Evolutionary conservation across 2,113 vertebrate genomes (phyloP).

Genomic region (Neotoma lepida): DNA sequence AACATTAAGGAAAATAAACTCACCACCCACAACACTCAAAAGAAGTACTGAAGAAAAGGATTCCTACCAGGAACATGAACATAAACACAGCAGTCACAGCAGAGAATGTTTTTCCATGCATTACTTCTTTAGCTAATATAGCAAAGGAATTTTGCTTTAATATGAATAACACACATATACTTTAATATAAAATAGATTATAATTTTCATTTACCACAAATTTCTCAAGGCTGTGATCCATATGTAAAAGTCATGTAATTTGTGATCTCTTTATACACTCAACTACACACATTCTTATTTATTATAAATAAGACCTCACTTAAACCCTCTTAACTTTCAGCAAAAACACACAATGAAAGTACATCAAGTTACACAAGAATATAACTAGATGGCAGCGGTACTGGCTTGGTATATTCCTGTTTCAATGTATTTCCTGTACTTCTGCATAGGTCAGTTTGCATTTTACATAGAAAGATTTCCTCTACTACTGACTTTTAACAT

Average conservation of each 20-base stretch:
- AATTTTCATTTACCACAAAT: not conserved
- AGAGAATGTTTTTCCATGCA: not conserved
- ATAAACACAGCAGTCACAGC: not conserved
- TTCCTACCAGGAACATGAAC: not conserved
- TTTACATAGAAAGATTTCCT: slow-evolving; percentile 9
- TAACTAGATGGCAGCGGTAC: not conserved
- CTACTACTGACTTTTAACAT: slow-evolving; percentile 51
- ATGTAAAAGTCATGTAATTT: not conserved
- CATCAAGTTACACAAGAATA: not conserved
- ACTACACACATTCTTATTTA: not conserved
- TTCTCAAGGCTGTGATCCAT: slow-evolving; percentile 16
- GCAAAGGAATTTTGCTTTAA: slow-evolving; percentile 38
- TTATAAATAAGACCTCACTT: not conserved
- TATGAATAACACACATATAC: not conserved
- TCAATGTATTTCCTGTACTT: not conserved
- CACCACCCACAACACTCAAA: not conserved
- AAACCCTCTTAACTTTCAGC: not conserved
- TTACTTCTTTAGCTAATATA: slow-evolving; percentile 45
- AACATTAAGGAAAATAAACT: slow-evolving; percentile 62
- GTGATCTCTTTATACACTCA: not conserved
- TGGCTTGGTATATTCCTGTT: not conserved
- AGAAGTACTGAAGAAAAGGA: slow-evolving; percentile 32
- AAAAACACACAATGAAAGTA: not conserved
- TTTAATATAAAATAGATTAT: slow-evolving; percentile 18
- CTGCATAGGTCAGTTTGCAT: not conserved